Base-by-base conservation (phyloP, 2,113 vertebrate genomes). In the Hoplias malabaricus region DNA sequence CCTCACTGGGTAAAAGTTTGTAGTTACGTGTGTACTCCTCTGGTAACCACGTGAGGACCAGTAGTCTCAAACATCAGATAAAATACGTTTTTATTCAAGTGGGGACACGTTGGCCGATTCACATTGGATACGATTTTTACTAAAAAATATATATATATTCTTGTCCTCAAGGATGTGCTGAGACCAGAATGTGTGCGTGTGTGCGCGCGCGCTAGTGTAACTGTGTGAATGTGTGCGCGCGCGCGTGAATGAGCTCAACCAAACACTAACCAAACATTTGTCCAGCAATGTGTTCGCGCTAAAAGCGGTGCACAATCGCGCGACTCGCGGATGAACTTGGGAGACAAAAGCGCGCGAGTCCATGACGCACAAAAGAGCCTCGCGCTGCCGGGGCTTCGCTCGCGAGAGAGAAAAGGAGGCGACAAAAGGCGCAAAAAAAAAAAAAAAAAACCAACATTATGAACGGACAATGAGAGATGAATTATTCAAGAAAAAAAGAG, bases 401-500 rank as follows among this genome's bases (percentile, higher is more conserved):
- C 92, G 90, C 93, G 93, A 98, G 94, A 98, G n/a, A n/a, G n/a
- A n/a, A n/a, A 97, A 97, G 93, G 93, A 94, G 94, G 93, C 14
- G 95, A 94, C 95, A 98, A 96, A 92, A 94, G 94, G 91, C 86
- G 82, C 89, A 93, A 99, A 96, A 99, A 99, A 97, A 93, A 96
- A 96, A 94, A 93, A 94, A 53, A n/a, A n/a, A n/a, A n/a, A n/a
- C n/a, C n/a, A n/a, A 99, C 96, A 98, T 98, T 97, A 98, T 96
- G 95, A 95, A 93, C 94, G 94, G 93, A 94, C 96, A 99, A 99
- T 98, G 96, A 98, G 95, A 95, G 95, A 99, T 99, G 98, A 99
- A 99, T 99, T 97, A 99, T 99, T 99, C 97, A 99, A 93, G 94
- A 94, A 95, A 93, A n/a, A 89, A 90, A 90, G 89, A 84, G 83